Conservation (phyloP, 2,797 vertebrate genomes). For the Pangasius krempfi region DNA sequence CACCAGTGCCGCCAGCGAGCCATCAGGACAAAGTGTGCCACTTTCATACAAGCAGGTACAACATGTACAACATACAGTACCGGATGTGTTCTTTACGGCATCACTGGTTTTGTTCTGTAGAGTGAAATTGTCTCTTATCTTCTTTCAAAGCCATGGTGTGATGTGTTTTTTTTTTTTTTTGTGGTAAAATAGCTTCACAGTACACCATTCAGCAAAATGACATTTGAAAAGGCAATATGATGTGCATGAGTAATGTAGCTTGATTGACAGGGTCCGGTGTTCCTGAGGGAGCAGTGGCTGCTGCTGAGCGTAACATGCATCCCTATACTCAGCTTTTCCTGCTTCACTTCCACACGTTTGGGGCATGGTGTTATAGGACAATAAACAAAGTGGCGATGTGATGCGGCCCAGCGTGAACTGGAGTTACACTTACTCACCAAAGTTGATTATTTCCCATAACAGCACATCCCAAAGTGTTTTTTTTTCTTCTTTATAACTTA, state of each 20-base stretch:
- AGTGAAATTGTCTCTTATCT: background rate
- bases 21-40: conserved; percentile 72
- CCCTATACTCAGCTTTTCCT: background rate
- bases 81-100: background rate
- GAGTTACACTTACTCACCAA: background rate
- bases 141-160: background rate
- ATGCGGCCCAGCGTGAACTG: background rate
- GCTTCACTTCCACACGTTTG: background rate
- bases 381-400: background rate
- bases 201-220: background rate
- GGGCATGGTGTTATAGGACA: background rate
- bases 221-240: background rate
- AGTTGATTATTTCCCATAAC: background rate
- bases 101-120: background rate
- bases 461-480: background rate
- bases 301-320: background rate
- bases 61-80: background rate
- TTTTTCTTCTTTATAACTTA: too few species aligned
- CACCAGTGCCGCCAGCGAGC: conserved; percentile 69
- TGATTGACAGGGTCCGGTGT: background rate
- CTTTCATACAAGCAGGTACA: conserved; percentile 91
- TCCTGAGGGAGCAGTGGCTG: background rate
- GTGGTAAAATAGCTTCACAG: background rate
- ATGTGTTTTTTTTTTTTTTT: background rate
- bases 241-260: background rate